Evolutionary conservation across 2,888 invertebrate genomes (phyloP), one percentile per base, ranked within the genome.

Genomic region (Disparrhopalites patrizii): DNA sequence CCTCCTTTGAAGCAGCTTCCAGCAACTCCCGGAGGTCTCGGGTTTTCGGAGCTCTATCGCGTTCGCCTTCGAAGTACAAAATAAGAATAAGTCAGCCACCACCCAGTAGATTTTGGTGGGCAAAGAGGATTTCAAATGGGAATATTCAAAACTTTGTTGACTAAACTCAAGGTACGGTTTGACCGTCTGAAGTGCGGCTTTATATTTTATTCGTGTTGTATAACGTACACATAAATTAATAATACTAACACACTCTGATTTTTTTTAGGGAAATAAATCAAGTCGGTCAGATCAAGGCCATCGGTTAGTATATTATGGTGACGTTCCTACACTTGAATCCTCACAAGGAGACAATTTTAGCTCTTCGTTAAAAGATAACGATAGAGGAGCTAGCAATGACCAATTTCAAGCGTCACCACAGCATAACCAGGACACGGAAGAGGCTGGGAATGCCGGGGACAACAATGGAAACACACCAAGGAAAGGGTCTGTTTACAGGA

Each of bases 271-370:
- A 61, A 51, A 30, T 25, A 51, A 27, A 7, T 15, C 27, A 23
- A 23, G 3, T 20, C 40, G 55, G n/a, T 28, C 30, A 55, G 54
- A 55, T 10, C 55, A 54, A 54, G 54, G 55, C 31, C 62, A 61
- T 61, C 65, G 72, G 13, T 40, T 69, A 63, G 68, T 73, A 55
- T 73, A 73, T 28, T 56, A 66, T 18, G 71, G 71, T 3, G 66
- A 70, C 43, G 70, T 73, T 5, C 70, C 73, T 0, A 51, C 38
- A 27, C 64, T 69, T 31, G 61, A 33, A 30, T 36, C 56, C 25
- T 18, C 58, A 52, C 54, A 65, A 50, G 47, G 25, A 18, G 54
- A 58, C 7, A 54, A 52, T 40, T 47, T 56, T 18, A n/a, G 10
- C 50, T 50, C 50, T 18, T 8, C 8, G 18, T 8, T 20, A 50